Evolutionary conservation across 2,113 vertebrate genomes (phyloP).

Genomic region (Circaetus gallicus): DNA sequence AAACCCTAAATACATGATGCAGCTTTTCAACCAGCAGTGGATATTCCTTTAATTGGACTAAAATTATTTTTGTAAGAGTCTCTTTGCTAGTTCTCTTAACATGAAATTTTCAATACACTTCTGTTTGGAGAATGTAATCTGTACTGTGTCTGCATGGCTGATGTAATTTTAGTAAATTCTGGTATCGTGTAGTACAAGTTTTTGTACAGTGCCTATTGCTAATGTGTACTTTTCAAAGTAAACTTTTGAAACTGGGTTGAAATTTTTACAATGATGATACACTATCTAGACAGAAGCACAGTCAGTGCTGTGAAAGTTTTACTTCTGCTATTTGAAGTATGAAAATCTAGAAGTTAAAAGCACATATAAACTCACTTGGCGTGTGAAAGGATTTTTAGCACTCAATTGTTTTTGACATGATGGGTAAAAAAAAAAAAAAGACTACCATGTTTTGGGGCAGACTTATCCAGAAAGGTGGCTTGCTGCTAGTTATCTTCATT

Average conservation of each 20-base stretch:
- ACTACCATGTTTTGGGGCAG: background rate
- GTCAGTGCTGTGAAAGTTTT: background rate
- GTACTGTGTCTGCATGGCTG: background rate
- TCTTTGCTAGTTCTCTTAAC: background rate
- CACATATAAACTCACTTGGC: rapidly evolving
- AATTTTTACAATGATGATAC: background rate
- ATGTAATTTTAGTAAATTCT: background rate
- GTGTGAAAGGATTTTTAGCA: background rate
- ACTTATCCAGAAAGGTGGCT: background rate
- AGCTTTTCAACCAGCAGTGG: background rate
- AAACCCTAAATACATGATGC: background rate
- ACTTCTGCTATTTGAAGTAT: background rate
- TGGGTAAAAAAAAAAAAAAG: background rate
- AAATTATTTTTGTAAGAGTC: background rate
- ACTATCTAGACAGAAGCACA: background rate
- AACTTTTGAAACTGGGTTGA: background rate
- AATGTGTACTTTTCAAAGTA: background rate
- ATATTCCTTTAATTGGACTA: background rate
- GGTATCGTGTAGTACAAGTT: rapidly evolving
- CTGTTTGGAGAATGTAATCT: background rate
- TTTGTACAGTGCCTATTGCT: background rate
- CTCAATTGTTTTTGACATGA: background rate
- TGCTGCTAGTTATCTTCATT: background rate
- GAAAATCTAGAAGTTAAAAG: background rate
- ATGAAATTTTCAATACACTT: background rate